phyloP scores from a whole-genome alignment of 2,113 vertebrate species.

The Oreotrochilus melanogaster region DNA sequence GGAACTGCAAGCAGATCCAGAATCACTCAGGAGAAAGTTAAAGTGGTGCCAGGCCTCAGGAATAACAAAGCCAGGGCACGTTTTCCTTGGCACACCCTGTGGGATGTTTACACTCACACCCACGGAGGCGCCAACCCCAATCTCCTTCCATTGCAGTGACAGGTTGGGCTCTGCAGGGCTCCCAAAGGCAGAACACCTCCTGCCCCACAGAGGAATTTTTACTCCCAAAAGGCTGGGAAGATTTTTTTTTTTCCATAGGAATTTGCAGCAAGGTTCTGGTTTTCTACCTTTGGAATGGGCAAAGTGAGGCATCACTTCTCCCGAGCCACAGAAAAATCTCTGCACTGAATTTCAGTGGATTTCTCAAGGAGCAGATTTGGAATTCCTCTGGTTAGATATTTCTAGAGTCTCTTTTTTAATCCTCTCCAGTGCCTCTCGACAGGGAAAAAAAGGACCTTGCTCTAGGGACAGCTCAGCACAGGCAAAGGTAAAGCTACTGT shows the following conservation, averaged over 20 bases:
- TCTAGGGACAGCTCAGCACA: background rate
- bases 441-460: background rate
- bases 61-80: constrained; percentile 26
- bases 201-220: background rate
- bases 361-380: background rate
- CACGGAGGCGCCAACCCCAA: background rate
- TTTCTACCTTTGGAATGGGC: background rate
- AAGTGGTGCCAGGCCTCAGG: background rate
- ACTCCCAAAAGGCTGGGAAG: background rate
- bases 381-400: rapidly evolving
- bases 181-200: background rate
- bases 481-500: constrained; percentile 47
- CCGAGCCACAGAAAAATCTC: background rate
- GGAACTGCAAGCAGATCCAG: background rate
- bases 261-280: rapidly evolving
- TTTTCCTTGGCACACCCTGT: constrained; percentile 22
- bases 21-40: background rate
- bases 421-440: background rate
- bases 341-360: background rate
- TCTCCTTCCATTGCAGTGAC: background rate
- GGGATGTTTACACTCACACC: constrained; percentile 38
- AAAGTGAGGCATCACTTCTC: background rate
- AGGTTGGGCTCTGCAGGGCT: background rate
- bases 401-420: background rate
- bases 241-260: background rate